Evolutionary conservation across 2,888 invertebrate genomes (phyloP), one percentile per base, ranked within the genome.

Genomic region (Ernsta delagoae): DNA sequence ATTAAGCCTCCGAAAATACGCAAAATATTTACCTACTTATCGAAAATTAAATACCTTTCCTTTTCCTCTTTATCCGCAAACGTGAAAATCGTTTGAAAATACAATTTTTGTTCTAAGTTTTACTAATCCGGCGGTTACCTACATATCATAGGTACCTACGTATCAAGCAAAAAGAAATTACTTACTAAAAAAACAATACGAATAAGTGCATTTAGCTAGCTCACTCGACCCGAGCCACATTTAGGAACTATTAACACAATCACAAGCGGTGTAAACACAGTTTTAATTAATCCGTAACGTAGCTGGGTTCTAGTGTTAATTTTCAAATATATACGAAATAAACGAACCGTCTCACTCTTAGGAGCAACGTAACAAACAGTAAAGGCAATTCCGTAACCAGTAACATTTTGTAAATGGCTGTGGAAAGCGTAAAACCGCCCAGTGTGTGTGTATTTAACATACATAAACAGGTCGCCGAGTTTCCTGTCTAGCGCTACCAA

Each of bases 271-370:
- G 53, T 67, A 60, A 60, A 54, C 45, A 54, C 54, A 48, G 56
- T 67, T 67, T 67, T 67, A 67, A 67, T 67, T 67, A 67, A 67
- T 67, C 54, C 53, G 60, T 67, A 60, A 59, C 65, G 43, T 59
- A 11, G 53, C 59, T 50, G 39, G 31, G 59, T 65, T 59, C 41
- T 41, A n/a, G 48, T 66, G 65, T 66, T 66, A 66, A 66, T 66
- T 66, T 60, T 66, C 65, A 66, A 66, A 66, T 59, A 59, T 53
- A 53, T 24, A 24, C 31, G 5, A n/a, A 41, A 31, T 57, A 57
- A 48, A 65, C 57, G 48, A 59, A 36, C 7, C 12, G 43, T 45
- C 34, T 3, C 66, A 66, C 56, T n/a, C 56, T 56, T 36, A 31
- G 36, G 41, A 41, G 9, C 34, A 31, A 54, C 54, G 59, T 39